Conservation (phyloP, 2,888 invertebrate species). For the Griposia aprilina region DNA sequence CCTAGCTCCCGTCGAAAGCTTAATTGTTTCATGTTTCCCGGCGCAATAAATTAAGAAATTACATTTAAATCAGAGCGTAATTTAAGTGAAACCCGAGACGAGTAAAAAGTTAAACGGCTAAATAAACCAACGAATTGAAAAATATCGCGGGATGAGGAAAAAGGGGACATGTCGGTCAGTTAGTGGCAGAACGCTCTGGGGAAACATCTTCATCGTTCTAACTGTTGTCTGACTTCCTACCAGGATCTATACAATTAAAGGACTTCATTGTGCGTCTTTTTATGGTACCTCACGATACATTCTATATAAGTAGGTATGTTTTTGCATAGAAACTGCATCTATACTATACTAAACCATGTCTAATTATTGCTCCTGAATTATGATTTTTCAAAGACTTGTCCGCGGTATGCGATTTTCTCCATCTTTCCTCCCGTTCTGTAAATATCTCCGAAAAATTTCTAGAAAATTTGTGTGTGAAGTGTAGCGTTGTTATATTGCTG, state of each 20-base stretch:
- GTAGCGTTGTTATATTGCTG: background rate
- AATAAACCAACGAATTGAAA: slow-evolving; percentile 65
- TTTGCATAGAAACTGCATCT: too few relatives aligned
- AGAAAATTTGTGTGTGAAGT: background rate
- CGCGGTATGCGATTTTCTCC: too few relatives aligned
- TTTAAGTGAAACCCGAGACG: slow-evolving; percentile 62
- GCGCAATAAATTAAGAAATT: slow-evolving; percentile 66
- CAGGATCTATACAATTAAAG: slow-evolving; percentile 15
- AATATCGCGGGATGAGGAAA: slow-evolving; percentile 44
- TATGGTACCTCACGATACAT: background rate
- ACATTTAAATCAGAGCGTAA: slow-evolving; percentile 62
- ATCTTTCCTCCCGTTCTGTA: background rate
- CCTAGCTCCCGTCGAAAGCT: slow-evolving; percentile 43
- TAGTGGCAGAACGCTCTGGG: slow-evolving; percentile 5
- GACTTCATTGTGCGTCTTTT: background rate
- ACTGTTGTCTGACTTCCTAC: slow-evolving; percentile 19
- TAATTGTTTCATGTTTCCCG: slow-evolving; percentile 65
- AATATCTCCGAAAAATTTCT: background rate
- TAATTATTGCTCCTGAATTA: background rate
- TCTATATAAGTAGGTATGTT: background rate
- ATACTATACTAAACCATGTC: background rate
- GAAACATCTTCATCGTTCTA: slow-evolving; percentile 21
- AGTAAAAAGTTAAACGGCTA: slow-evolving; percentile 60
- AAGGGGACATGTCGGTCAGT: slow-evolving; percentile 31
- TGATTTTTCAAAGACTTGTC: background rate